A percentile compares a stretch with the other conserved stretches of the same genome.
Evolutionary conservation across 2,888 invertebrate species (phyloP).

Genomic region (Horisme vitalbata): DNA sequence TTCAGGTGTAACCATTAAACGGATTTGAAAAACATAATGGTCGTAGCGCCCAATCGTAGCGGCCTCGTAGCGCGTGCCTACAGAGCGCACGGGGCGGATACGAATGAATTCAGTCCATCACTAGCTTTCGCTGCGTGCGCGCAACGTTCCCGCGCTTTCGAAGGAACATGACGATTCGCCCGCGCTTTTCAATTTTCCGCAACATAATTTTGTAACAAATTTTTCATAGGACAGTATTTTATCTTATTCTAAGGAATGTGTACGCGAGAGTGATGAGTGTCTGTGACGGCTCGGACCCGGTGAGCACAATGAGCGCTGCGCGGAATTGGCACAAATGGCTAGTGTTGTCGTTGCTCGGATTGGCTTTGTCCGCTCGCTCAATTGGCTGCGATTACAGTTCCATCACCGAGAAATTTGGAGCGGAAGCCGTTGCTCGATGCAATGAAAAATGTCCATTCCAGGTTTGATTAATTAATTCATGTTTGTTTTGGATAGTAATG

Average conservation of each 20-base stretch:
- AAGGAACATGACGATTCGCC: constrained; percentile 51
- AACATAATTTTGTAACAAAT: constrained; percentile 24
- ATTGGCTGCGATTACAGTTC: constrained; percentile 81
- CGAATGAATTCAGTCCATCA: constrained; percentile 57
- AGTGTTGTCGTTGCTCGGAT: constrained; percentile 79
- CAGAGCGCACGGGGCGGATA: constrained; percentile 45
- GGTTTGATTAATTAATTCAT: constrained; percentile 53
- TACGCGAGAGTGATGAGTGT: constrained; percentile 59
- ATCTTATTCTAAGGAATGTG: constrained; percentile 32
- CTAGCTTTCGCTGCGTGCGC: constrained; percentile 72
- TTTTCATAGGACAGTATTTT: constrained; percentile 12
- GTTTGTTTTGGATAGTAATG: constrained; percentile 18
- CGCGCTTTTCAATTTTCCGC: constrained; percentile 37
- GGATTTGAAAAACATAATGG: constrained; percentile 49
- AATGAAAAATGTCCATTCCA: constrained; percentile 80
- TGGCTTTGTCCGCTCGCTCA: constrained; percentile 81
- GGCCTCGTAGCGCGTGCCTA: constrained; percentile 57
- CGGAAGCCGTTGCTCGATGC: constrained; percentile 78
- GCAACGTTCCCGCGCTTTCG: constrained; percentile 44
- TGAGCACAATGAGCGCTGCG: constrained; percentile 73
- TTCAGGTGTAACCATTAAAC: constrained; percentile 42
- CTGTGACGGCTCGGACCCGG: constrained; percentile 41
- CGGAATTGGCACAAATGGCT: constrained; percentile 82
- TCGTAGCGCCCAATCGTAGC: constrained; percentile 67
- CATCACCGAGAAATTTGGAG: constrained; percentile 81